A percentile compares a stretch with the other conserved stretches of the same genome.
These are phyloP conservation scores for Ancistrus triradiatus DNA, from an alignment of 2,113 vertebrate genomes.

Conservation along the genomic window DNA sequence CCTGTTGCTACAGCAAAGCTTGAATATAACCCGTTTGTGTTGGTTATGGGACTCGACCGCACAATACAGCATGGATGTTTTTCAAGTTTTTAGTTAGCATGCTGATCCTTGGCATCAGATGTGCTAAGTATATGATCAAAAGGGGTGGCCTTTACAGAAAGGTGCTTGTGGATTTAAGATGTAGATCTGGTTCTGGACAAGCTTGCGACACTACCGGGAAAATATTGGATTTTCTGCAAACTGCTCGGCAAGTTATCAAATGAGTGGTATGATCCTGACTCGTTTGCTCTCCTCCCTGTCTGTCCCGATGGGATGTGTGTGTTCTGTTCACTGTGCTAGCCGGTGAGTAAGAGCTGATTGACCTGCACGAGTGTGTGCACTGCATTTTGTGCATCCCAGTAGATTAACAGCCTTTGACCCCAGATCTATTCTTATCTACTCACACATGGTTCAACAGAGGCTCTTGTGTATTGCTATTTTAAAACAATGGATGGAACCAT, in stretches of 20 bases:
- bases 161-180: no score
- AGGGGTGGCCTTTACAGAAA: no score
- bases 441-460: not conserved
- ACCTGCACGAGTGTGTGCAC: conserved; percentile 51
- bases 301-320: not conserved
- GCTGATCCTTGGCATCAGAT: no score
- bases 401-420: conserved; percentile 27
- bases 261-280: not conserved
- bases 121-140: no score
- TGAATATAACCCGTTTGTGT: no score
- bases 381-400: conserved; percentile 33
- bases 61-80: no score
- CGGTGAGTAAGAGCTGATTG: conserved; percentile 62
- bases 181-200: no score
- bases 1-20: no score
- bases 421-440: conserved; percentile 31
- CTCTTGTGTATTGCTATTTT: conserved; percentile 7
- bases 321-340: conserved; percentile 56
- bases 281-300: conserved; percentile 1
- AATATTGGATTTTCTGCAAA: no score
- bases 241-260: not conserved
- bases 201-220: no score
- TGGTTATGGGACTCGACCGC: no score
- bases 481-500: not conserved
- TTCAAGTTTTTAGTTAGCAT: no score